Evolutionary conservation across 2,113 vertebrate species (phyloP), one percentile per base, ranked within the genome.

Genomic region (Seriola rivoliana): DNA sequence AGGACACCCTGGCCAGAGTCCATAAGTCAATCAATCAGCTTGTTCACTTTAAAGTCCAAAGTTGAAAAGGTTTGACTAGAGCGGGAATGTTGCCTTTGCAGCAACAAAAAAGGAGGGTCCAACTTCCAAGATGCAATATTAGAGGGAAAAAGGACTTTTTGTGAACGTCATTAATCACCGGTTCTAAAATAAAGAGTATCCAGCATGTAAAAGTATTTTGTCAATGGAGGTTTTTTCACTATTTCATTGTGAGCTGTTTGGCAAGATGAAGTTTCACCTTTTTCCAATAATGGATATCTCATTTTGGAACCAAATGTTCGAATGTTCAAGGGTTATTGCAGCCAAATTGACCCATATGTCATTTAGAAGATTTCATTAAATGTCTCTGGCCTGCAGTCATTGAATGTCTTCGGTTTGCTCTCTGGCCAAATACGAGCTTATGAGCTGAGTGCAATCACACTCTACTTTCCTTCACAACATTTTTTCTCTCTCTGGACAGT

Each of bases 1-100:
- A 92, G 94, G 94, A 94, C 88, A 78, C 85, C 14, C 78, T 91
- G 93, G 92, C 89, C 76, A 59, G 50, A 67, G 40, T 89, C 92
- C 93, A 90, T 16, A 40, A 82, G 71, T 84, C 91, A 85, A 74
- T 89, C 89, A 85, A 88, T 91, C 85, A 80, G 67, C 81, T 70
- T 54, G 74, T 82, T 63, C 66, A 65, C 79, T 54, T 77, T 42
- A 38, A 78, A 71, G 83, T 84, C 59, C 59, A 75, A 75, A 32
- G 73, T 68, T 77, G 57, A 76, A 86, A 88, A 78, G 36, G 21
- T 78, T 84, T 77, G 77, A 74, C 76, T 23, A 19, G 16, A 71
- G 32, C 9, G 11, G 21, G 13, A 50, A 44, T 36, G 64, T 29
- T 85, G 78, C 42, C 46, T 85, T 68, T 78, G 38, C 78, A 75